Evolutionary conservation across 2,113 vertebrate species (phyloP), one percentile per base, ranked within the genome.

Genomic region (Microtus richardsoni): DNA sequence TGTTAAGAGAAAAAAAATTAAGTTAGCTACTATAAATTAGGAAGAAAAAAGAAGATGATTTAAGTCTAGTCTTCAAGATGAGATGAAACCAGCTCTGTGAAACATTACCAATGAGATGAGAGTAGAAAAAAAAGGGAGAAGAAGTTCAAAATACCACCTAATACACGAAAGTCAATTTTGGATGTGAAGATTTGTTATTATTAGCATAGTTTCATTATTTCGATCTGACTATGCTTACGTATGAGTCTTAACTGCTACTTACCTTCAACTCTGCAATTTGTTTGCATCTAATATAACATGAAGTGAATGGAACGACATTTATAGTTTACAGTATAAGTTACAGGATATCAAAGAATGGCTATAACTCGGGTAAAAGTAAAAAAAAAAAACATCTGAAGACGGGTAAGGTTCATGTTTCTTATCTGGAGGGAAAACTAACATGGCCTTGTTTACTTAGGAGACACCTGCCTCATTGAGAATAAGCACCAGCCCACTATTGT

Each of bases 191-290:
- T 19, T 88, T 78, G 82, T 66, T 83, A 62, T 62, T 75, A 17
- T 75, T n/a, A 52, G 39, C 49, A 26, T 39, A 77, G 93, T 30
- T 94, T 94, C 33, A 36, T 91, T 74, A 70, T 70, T 93, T 88
- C 78, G n/a, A 64, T 64, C 7, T 91, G 79, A 83, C n/a, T 90
- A 19, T 83, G 62, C 44, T 75, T 68, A 86, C 75, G 19, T 64
- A n/a, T 28, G 47, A 39, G n/a, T 19, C 7, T 39, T 22, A 79
- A 30, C 49, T 70, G 17, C 70, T 71, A 1, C 62, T 70, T 95
- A 86, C 49, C 58, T 86, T 86, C 73, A 52, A 33, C 22, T 79
- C 26, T 88, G 3, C 4, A 19, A 62, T 71, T 87, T 52, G 26
- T 83, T 44, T 13, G 21, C 24, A 88, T 52, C 36, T 60, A 75